Evolutionary conservation across 92 coral and sea anemone genomes (phyloP).

Genomic region (Pocillopora meandrina): DNA sequence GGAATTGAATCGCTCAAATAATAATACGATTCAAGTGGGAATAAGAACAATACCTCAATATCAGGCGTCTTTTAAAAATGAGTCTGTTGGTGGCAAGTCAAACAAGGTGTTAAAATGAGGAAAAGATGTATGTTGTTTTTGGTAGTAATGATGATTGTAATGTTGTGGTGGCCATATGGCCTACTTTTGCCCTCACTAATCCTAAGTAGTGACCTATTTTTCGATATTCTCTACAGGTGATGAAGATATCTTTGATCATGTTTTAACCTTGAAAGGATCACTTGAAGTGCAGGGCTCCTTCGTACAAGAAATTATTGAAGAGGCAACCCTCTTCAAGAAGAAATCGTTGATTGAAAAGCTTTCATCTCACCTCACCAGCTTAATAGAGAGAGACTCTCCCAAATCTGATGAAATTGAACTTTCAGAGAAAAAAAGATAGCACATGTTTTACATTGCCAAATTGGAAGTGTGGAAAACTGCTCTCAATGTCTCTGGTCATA

Average conservation of each 20-base stretch:
- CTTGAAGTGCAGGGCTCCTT: conserved; percentile 67
- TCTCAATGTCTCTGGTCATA: too few relatives aligned
- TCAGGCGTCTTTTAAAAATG: too few relatives aligned
- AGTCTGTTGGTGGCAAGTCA: too few relatives aligned
- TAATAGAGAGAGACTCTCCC: conserved; percentile 51
- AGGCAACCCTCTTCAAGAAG: conserved; percentile 89
- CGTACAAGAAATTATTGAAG: conserved; percentile 86
- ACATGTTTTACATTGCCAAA: not conserved
- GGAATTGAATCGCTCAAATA: too few relatives aligned
- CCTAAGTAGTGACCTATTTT: too few relatives aligned
- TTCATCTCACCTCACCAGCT: conserved; percentile 46
- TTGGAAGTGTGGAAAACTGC: not conserved
- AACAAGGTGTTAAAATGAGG: too few relatives aligned
- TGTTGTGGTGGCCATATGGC: too few relatives aligned
- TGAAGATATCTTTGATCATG: conserved; percentile 68
- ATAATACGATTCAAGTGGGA: too few relatives aligned
- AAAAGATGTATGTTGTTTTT: too few relatives aligned
- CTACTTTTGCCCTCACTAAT: too few relatives aligned
- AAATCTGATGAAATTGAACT: conserved; percentile 1
- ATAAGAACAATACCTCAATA: too few relatives aligned
- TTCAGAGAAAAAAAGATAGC: conserved; percentile 45
- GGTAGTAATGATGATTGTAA: too few relatives aligned
- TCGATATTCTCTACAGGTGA: conserved; percentile 56
- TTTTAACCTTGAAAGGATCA: conserved; percentile 84
- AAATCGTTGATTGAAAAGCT: conserved; percentile 76